Conservation (phyloP, 2,888 invertebrate genomes). For the Drosophila ustulata region DNA sequence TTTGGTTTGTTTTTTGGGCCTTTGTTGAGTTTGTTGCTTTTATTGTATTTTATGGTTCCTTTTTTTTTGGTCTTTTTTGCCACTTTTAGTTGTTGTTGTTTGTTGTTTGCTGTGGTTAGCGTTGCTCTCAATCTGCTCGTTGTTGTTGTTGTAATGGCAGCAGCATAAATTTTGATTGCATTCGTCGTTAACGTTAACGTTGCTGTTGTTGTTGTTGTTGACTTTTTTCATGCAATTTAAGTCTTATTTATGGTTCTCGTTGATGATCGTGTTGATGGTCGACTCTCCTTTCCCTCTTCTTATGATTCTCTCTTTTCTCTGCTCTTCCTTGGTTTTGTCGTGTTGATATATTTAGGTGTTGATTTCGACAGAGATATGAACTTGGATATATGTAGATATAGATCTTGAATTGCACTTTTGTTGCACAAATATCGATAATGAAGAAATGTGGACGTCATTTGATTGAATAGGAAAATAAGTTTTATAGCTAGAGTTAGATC, state of each 20-base stretch:
- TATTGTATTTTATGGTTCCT: constrained; percentile 18
- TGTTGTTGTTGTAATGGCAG: constrained; percentile 61
- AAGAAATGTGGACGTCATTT: too few relatives aligned
- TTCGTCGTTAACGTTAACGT: constrained; percentile 25
- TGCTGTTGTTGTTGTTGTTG: constrained; percentile 38
- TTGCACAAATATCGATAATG: too few relatives aligned
- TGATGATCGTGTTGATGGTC: constrained; percentile 82
- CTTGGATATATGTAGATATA: too few relatives aligned
- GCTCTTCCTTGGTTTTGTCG: constrained; percentile 21
- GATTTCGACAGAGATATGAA: too few relatives aligned
- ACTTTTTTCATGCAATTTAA: constrained; percentile 79
- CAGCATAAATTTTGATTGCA: constrained; percentile 80
- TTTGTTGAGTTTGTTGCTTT: constrained; percentile 39
- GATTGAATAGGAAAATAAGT: too few relatives aligned
- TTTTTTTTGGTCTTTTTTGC: constrained; percentile 42
- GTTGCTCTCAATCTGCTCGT: constrained; percentile 16
- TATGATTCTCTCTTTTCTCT: constrained; percentile 42
- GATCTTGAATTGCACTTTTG: too few relatives aligned
- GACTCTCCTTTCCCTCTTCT: constrained; percentile 54
- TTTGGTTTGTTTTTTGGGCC: constrained; percentile 42
- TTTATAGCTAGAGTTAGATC: too few relatives aligned
- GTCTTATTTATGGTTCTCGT: constrained; percentile 82
- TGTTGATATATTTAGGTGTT: background rate
- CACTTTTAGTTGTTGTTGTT: constrained; percentile 44
- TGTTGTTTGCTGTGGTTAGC: constrained; percentile 62